A percentile compares a stretch with the other conserved stretches of the same genome.
Conservation (phyloP, 2,888 invertebrate species). For the Polydrusus tereticollis region DNA sequence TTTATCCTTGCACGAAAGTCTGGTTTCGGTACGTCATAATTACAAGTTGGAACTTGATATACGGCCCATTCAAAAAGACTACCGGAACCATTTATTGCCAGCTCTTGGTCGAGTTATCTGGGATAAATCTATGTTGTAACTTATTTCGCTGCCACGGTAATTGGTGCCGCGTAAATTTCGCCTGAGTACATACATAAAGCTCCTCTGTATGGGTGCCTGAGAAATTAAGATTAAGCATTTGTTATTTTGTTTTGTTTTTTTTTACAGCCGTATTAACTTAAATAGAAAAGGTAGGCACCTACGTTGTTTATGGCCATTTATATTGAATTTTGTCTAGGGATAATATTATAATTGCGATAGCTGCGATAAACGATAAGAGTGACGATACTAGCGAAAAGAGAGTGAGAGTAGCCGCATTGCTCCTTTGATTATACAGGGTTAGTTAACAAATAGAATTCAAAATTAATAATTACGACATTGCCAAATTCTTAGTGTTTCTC, state of each 20-base stretch:
- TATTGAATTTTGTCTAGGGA: too few species aligned
- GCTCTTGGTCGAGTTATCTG: conserved; percentile 41
- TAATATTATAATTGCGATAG: too few species aligned
- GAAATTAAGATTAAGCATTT: not conserved
- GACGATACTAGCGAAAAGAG: too few species aligned
- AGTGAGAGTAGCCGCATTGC: too few species aligned
- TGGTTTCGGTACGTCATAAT: conserved; percentile 49
- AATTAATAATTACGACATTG: too few species aligned
- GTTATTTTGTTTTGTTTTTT: not conserved
- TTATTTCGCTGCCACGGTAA: conserved; percentile 47
- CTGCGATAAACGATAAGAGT: too few species aligned
- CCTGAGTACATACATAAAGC: conserved; percentile 43
- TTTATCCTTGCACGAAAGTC: conserved; percentile 39
- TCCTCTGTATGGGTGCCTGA: conserved; percentile 11
- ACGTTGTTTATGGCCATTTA: too few species aligned
- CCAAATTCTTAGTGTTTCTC: too few species aligned
- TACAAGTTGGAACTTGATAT: conserved; percentile 53
- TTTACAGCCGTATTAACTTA: too few species aligned
- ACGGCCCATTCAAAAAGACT: conserved; percentile 56
- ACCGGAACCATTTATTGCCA: conserved; percentile 56
- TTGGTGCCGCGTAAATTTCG: conserved; percentile 43
- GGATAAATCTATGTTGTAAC: conserved; percentile 48
- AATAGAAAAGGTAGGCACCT: too few species aligned
- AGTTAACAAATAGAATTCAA: too few species aligned
- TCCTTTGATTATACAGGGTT: too few species aligned